Conservation (phyloP, 2,797 vertebrate species). For the Lepilemur septentrionalis region DNA sequence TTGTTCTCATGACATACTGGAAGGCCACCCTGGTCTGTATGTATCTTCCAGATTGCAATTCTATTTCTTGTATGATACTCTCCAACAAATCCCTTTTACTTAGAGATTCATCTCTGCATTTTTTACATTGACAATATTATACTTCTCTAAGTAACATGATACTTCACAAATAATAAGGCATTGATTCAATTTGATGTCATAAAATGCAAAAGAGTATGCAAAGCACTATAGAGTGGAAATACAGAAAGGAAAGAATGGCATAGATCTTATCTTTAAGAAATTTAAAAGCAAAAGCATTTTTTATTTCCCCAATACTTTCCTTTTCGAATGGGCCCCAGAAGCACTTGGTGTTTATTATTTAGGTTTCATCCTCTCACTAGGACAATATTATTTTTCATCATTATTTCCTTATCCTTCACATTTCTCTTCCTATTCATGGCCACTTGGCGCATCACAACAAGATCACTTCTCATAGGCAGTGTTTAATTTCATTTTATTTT, state of each 20-base stretch:
- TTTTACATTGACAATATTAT: neutral
- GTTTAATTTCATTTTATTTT: conserved; percentile 32
- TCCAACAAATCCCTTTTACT: neutral
- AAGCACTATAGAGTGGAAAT: neutral
- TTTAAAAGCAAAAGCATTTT: neutral
- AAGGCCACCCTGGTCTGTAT: neutral
- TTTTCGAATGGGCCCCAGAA: neutral
- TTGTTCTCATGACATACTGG: neutral
- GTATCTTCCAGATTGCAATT: no score
- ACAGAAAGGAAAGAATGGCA: neutral
- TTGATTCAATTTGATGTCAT: neutral
- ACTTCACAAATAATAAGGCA: neutral
- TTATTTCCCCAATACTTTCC: neutral
- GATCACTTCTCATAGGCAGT: neutral
- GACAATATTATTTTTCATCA: neutral
- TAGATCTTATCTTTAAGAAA: neutral
- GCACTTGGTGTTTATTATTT: neutral
- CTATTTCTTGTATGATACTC: neutral
- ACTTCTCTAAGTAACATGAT: neutral
- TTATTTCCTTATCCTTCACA: neutral
- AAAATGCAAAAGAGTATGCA: neutral
- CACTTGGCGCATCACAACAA: neutral
- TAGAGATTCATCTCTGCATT: neutral
- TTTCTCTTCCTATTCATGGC: neutral
- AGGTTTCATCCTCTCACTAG: neutral